phyloP scores from a whole-genome alignment of 2,888 invertebrate species.

The Ophraella communa region DNA sequence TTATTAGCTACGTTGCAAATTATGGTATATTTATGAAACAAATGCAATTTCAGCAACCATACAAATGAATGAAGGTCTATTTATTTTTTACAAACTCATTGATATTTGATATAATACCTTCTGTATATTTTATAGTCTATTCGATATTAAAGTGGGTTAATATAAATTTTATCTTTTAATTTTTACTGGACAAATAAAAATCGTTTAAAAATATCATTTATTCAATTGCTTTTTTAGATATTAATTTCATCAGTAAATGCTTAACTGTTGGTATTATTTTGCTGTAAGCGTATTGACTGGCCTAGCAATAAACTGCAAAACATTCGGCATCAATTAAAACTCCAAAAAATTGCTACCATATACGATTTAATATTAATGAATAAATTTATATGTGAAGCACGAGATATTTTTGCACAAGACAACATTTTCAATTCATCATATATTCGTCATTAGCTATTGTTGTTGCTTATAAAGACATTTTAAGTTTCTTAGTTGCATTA shows the following conservation, averaged over 20 bases:
- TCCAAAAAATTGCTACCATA: constrained; percentile 44
- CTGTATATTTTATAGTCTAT: neutral
- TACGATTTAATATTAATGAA: constrained; percentile 49
- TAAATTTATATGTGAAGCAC: constrained; percentile 29
- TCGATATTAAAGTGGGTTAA: neutral
- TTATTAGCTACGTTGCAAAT: neutral
- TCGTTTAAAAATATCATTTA: no score
- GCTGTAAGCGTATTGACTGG: neutral
- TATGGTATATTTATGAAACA: neutral
- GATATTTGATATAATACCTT: neutral
- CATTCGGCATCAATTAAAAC: constrained; percentile 48
- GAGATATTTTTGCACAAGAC: constrained; percentile 35
- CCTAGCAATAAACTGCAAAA: constrained; percentile 32
- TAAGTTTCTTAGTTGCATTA: constrained; percentile 27
- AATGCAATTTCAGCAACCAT: neutral
- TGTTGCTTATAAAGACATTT: constrained; percentile 36
- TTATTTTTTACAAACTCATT: neutral
- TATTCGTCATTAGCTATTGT: constrained; percentile 33
- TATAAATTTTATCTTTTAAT: no score
- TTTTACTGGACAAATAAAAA: no score
- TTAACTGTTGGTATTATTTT: no score
- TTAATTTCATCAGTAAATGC: no score
- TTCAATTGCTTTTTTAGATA: no score
- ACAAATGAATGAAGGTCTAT: neutral
- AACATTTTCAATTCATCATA: constrained; percentile 23